Base-by-base conservation (phyloP, 2,797 vertebrate genomes). In the Oryzias sinensis region DNA sequence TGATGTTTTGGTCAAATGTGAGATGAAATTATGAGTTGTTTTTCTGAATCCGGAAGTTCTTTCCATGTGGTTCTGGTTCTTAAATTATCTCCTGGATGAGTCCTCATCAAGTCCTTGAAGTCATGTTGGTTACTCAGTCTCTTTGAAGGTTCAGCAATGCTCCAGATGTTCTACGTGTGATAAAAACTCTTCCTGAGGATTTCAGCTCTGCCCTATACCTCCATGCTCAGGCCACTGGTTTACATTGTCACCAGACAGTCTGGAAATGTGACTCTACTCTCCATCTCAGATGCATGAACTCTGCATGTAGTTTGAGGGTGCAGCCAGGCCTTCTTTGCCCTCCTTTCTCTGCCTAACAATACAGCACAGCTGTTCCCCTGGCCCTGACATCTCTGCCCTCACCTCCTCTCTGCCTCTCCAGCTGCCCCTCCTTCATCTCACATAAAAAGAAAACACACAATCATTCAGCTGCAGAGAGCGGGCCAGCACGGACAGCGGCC, bases 281-380 rank as follows among this genome's bases (percentile, higher is more conserved):
- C 66, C 71, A 56, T 59, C 59, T 25, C 0, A 1, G 48, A 9
- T 68, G 58, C 45, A 22, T 49, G 65, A 33, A 33, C 29, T 33
- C 29, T 48, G 63, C 63, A 50, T 56, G 64, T 75, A 44, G 59
- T 53, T 16, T 49, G 65, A 18, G 42, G 66, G 66, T 71, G 55
- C 75, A 69, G 67, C 70, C 72, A 67, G 59, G 51, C 52, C 57
- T 45, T 51, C 56, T 49, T 51, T 45, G 49, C 48, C 49, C 52
- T 68, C 44, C 66, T 2, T 29, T 67, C 53, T 50, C 67, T 68
- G 56, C 75, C 64, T 47, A 64, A 72, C 74, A 84, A 72, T 67
- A 59, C 66, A 49, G 56, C 70, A 68, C 79, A 85, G 80, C 72
- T 84, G 80, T 77, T 72, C 65, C 41, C 76, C 71, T 67, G 65